A percentile compares a stretch with the other conserved stretches of the same genome.
These are phyloP conservation scores for Lithobius niger DNA, from an alignment of 1,140 invertebrate species.

Conservation along the genomic window DNA sequence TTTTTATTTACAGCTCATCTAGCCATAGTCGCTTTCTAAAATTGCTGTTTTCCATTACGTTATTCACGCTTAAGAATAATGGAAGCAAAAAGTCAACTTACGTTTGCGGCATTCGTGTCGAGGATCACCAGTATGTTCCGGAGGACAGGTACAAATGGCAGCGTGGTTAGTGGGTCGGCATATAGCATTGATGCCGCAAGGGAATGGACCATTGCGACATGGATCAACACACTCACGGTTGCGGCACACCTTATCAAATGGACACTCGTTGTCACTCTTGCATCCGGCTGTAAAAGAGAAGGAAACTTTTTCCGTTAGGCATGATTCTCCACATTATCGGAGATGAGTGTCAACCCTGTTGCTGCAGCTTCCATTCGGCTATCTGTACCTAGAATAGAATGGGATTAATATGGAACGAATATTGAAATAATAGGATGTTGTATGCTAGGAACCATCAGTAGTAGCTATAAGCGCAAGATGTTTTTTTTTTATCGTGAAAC, in stretches of 20 bases:
- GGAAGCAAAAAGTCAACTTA: slow-evolving; percentile 10
- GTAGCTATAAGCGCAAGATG: background rate
- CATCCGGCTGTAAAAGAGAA: slow-evolving; percentile 3
- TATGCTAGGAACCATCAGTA: background rate
- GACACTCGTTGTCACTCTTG: slow-evolving; percentile 33
- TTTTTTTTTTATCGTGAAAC: background rate
- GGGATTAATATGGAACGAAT: background rate
- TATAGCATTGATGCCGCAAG: slow-evolving; percentile 29
- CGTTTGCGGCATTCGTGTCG: slow-evolving; percentile 20
- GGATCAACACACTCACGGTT: slow-evolving; percentile 40
- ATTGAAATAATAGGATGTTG: background rate
- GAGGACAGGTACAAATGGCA: slow-evolving; percentile 26
- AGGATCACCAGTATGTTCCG: slow-evolving; percentile 22
- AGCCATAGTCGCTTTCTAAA: too few relatives aligned
- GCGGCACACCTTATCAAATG: slow-evolving; percentile 38
- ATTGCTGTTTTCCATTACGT: too few relatives aligned
- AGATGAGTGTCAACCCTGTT: background rate
- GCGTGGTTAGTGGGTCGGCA: slow-evolving; percentile 27
- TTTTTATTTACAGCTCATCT: too few relatives aligned
- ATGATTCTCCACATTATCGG: background rate
- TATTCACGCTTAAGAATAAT: slow-evolving; percentile 23
- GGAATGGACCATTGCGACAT: slow-evolving; percentile 32
- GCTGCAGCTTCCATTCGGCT: background rate
- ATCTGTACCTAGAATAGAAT: background rate
- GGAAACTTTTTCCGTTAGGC: background rate